Evolutionary conservation across 2,797 vertebrate genomes (phyloP), one percentile per base, ranked within the genome.

Genomic region (Anabas testudineus): DNA sequence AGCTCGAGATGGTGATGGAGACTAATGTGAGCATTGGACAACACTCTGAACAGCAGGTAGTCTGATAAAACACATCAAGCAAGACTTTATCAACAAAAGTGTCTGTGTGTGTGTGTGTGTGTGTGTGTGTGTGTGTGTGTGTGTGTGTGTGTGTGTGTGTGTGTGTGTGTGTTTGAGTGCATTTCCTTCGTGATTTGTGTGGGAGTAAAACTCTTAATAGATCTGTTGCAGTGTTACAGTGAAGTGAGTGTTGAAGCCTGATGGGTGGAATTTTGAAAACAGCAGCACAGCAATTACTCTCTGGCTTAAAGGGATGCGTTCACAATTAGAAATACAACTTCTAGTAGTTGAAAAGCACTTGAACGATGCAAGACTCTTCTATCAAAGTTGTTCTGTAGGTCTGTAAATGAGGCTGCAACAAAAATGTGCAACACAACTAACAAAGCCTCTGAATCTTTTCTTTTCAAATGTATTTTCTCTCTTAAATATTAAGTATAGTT

Each of bases 21-120:
- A 83, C 74, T 71, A 76, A 78, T 69, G 32, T 28, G 32, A 82
- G 66, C 32, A 73, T 47, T 57, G 81, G 76, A 83, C 84, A 76
- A 54, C 56, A 47, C 21, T 49, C 61, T 60, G 66, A 84, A 79
- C 79, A 84, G 79, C 78, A 68, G 65, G 67, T 14, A 24, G 36
- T 66, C 61, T 71, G 53, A 78, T 66, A 56, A 76, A 70, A 71
- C 61, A 64, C 37, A 64, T 36, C 37, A 58, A 47, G 41, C 1
- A 5, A 24, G n/a, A 54, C 58, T 42, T 59, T 55, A 30, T 56
- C 42, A 57, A 45, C 30, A n/a, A 18, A 52, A 55, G 36, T 34
- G 12, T 21, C 4, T 56, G 2, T 12, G 5, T 28, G 9, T 36
- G 0, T 32, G 10, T 18, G 14, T 49, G 5, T 3, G 30, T 32